These are phyloP conservation scores for Hemiscyllium ocellatum DNA, from an alignment of 2,113 vertebrate genomes.

Conservation along the genomic window DNA sequence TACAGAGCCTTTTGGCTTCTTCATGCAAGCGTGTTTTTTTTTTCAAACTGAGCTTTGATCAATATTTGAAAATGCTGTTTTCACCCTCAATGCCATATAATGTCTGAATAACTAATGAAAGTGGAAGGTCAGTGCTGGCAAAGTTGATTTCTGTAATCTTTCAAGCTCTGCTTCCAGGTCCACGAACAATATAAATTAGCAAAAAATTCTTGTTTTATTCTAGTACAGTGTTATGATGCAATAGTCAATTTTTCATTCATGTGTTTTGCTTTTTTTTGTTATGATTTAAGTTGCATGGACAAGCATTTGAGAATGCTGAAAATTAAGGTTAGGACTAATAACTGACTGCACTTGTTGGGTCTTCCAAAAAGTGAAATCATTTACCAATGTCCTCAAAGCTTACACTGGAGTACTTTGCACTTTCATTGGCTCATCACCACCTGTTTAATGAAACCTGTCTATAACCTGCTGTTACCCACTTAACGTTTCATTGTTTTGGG, in stretches of 20 bases:
- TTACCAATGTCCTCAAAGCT: not conserved
- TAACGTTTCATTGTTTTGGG: no score
- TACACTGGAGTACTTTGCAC: no score
- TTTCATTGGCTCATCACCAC: not conserved
- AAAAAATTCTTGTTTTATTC: not conserved
- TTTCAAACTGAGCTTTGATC: slow-evolving; percentile 31
- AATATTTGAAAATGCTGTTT: slow-evolving; percentile 34
- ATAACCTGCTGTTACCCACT: no score
- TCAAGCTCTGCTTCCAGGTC: slow-evolving; percentile 46
- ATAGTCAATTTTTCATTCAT: not conserved
- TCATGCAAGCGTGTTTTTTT: slow-evolving; percentile 24
- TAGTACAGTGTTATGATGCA: not conserved
- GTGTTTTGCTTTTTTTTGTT: not conserved
- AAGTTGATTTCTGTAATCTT: slow-evolving; percentile 64
- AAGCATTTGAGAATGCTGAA: not conserved
- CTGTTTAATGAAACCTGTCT: not conserved
- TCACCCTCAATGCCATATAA: slow-evolving; percentile 39
- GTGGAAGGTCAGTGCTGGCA: slow-evolving; percentile 59
- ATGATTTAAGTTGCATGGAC: not conserved
- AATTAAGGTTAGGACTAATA: not conserved
- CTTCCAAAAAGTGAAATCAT: not conserved
- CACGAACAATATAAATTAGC: not conserved
- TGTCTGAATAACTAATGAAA: slow-evolving; percentile 61
- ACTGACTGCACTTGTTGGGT: not conserved
- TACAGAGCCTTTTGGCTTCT: slow-evolving; percentile 26